Evolutionary conservation across 2,113 vertebrate genomes (phyloP), one percentile per base, ranked within the genome.

Genomic region (Pteruthius melanotis): DNA sequence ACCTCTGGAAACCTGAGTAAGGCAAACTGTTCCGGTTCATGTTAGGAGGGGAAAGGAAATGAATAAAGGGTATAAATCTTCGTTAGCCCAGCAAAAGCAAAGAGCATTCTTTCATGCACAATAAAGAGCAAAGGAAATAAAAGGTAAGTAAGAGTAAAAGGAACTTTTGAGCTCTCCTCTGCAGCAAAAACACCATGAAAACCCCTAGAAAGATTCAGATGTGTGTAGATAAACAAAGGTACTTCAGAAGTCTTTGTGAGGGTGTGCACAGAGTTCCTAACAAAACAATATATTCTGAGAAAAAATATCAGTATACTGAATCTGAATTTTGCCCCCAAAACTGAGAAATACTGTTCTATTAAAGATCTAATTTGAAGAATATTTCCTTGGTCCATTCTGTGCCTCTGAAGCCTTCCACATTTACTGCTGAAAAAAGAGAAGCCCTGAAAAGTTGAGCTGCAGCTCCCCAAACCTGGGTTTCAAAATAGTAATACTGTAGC

Each of bases 1-100:
- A 88, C 66, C 79, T 91, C 69, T 74, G 80, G 95, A 93, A 95
- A 96, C 47, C 35, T 85, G 94, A 95, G 87, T 54, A 93, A 56
- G 50, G 70, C 24, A 95, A 95, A 92, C 90, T 92, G 93, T 97
- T 97, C 94, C 79, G 90, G 85, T 96, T 94, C 92, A 86, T 71
- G 92, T 94, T 97, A 86, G 91, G 87, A 89, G 44, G 69, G 83
- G 81, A 92, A 91, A 96, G 89, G 93, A 97, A 96, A 97, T 10
- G 47, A 90, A 90, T 94, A 93, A 92, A 95, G 64, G 71, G 68
- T 77, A 90, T 83, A 95, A 94, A 93, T 93, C 94, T 90, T 86
- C 0, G 1, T 88, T 83, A 95, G 56, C 35, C 15, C 44, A 86
- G 63, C 21, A 37, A 90, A 22, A 59, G 26, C 17, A 28, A 92